A percentile compares a stretch with the other conserved stretches of the same genome.
These are phyloP conservation scores for Microcebus lehilahytsara DNA, from an alignment of 2,113 vertebrate species.

Conservation along the genomic window DNA sequence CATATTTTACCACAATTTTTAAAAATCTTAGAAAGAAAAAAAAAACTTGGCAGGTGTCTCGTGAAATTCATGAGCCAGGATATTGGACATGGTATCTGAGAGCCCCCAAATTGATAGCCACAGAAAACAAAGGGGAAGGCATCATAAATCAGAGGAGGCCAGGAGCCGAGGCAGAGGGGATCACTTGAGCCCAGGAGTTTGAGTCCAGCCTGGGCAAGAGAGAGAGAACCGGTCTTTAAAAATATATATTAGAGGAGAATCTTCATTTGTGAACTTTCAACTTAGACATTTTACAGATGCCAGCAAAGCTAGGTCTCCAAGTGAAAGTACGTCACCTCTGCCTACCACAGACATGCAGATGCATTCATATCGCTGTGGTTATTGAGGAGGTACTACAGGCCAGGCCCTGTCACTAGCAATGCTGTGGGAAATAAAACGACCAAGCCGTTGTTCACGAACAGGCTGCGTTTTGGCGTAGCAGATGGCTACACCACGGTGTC, in stretches of 20 bases:
- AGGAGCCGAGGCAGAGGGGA: no score
- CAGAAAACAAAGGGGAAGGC: neutral
- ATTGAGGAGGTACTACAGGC: neutral
- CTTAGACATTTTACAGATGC: neutral
- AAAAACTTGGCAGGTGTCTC: neutral
- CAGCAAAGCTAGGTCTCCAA: neutral
- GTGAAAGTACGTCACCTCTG: neutral
- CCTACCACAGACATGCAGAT: neutral
- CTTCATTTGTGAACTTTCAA: neutral
- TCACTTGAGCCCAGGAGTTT: no score
- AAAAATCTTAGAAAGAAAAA: neutral
- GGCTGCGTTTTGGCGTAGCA: no score
- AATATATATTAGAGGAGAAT: neutral
- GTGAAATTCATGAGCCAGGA: neutral
- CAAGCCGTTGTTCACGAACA: neutral
- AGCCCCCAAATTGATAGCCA: neutral
- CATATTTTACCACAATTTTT: neutral
- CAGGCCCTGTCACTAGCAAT: neutral
- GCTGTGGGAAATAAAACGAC: neutral
- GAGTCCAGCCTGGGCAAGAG: no score
- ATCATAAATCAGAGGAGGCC: neutral
- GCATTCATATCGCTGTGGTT: accelerated
- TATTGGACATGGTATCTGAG: neutral
- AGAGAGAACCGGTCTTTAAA: no score
- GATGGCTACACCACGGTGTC: neutral